Evolutionary conservation across 2,113 vertebrate genomes (phyloP), one percentile per base, ranked within the genome.

Genomic region (Paradisaea rubra): DNA sequence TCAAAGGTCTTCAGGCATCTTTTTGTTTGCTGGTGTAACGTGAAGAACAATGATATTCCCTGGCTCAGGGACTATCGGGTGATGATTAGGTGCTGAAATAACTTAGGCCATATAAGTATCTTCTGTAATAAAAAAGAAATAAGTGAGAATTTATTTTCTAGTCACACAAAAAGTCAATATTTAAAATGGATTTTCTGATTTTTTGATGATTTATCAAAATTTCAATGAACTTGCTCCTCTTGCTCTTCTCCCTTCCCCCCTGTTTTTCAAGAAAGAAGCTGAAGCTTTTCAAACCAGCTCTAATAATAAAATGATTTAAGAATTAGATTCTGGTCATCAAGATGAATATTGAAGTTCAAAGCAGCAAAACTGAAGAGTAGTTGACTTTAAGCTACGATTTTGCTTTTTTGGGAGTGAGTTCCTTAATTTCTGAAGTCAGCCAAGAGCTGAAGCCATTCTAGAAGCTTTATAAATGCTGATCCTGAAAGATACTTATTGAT

Each of bases 401-500:
- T 88, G 11, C 64, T 61, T 82, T 59, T 80, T 88, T 84, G 52
- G 31, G 9, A 59, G 33, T 2, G 15, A 47, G 33, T 77, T 86
- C 64, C 70, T 92, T 71, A 15, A 56, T 60, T 94, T 94, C 76
- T 74, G 57, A 92, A 78, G 64, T 74, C 33, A 59, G 39, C 69
- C 50, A 81, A 86, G 56, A 74, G 78, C 72, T 81, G 77, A 92
- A 74, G 61, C 63, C 20, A 2, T 91, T 84, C 61, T 57, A 56
- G 86, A 84, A 91, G 73, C 65, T 87, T 92, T 79, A 64, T 57
- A 93, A 94, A 86, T 74, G 60, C 91, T 85, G 95, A 84, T 84
- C 49, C 53, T 88, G 65, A 84, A 93, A 85, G 92, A 89, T 94
- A 33, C 20, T 92, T 92, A 92, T 64, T 89, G 96, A 92, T 92